These are phyloP conservation scores for Meles meles DNA, from an alignment of 2,113 vertebrate genomes.

Conservation along the genomic window DNA sequence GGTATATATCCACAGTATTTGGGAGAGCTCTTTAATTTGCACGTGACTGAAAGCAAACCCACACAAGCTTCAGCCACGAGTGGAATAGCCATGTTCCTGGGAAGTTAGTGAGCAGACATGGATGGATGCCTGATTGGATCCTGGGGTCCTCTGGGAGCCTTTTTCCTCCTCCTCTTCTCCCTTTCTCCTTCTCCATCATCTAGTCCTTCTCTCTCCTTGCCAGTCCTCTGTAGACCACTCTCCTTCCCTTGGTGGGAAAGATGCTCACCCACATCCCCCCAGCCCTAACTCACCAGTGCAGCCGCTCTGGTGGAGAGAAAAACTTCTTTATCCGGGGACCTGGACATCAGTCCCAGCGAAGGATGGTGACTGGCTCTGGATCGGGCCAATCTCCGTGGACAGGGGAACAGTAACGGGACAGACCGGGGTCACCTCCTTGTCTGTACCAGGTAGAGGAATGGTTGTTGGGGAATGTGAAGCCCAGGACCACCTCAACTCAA, in stretches of 20 bases:
- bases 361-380: background rate
- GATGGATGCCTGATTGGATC: background rate
- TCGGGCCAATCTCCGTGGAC: background rate
- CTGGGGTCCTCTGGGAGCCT: background rate
- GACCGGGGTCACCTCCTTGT: background rate
- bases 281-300: background rate
- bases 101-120: background rate
- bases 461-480: background rate
- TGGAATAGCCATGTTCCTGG: background rate
- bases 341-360: background rate
- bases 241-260: background rate
- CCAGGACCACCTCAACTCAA: background rate
- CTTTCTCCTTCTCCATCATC: background rate
- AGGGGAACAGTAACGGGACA: background rate
- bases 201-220: background rate
- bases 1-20: background rate
- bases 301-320: background rate
- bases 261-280: background rate
- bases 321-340: background rate
- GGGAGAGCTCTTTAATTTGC: background rate
- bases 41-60: background rate
- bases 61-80: background rate
- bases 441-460: background rate
- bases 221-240: background rate
- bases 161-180: background rate